Evolutionary conservation across 1,140 invertebrate species (phyloP).

Genomic region (Habropoda laboriosa): DNA sequence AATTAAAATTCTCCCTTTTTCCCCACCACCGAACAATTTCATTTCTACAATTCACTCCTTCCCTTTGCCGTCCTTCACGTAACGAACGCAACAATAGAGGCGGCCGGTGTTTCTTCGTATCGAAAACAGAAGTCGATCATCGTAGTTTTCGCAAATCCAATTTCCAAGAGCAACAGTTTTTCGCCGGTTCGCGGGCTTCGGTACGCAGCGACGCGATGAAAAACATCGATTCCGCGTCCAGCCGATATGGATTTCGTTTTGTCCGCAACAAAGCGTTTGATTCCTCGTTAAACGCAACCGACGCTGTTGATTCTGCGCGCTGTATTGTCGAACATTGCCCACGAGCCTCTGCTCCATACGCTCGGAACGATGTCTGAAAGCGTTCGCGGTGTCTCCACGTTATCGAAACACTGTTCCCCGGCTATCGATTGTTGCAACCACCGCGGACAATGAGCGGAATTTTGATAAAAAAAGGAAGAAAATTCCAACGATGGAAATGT

Average conservation of each 20-base stretch:
- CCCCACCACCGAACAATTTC: too few species aligned
- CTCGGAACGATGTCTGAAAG: background rate
- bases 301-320: background rate
- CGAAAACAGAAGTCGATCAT: background rate
- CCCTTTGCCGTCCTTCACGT: too few species aligned
- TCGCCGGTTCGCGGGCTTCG: background rate
- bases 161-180: slow-evolving; percentile 31
- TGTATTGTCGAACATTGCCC: background rate
- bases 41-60: too few species aligned
- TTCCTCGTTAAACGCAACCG: slow-evolving; percentile 25
- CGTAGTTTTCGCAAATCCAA: background rate
- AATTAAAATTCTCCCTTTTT: too few species aligned
- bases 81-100: too few species aligned
- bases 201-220: background rate
- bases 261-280: slow-evolving; percentile 2
- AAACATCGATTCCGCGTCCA: slow-evolving; percentile 15
- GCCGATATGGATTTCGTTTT: slow-evolving; percentile 19
- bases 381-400: too few species aligned
- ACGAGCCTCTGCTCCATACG: background rate
- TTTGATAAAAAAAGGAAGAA: too few species aligned
- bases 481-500: too few species aligned
- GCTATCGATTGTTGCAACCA: background rate
- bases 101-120: background rate
- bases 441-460: too few species aligned
- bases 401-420: too few species aligned